These are phyloP conservation scores for Palloptera scutellata DNA, from an alignment of 2,888 invertebrate species.

Conservation along the genomic window DNA sequence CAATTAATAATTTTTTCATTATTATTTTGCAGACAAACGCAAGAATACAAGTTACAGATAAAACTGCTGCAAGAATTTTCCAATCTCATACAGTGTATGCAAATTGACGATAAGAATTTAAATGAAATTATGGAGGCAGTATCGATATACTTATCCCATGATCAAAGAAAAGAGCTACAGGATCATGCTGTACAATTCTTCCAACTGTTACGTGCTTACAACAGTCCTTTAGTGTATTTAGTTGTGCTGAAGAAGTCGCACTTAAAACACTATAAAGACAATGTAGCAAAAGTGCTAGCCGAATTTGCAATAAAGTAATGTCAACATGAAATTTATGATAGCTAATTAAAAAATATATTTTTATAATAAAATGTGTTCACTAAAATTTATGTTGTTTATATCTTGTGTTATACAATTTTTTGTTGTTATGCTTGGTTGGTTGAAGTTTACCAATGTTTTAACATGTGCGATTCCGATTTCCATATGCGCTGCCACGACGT, in stretches of 20 bases:
- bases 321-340: neutral
- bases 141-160: slow-evolving; percentile 50
- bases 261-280: slow-evolving; percentile 49
- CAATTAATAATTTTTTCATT: neutral
- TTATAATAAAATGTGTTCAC: neutral
- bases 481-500: neutral
- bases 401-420: too few relatives aligned
- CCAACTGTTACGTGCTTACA: slow-evolving; percentile 46
- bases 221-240: slow-evolving; percentile 58
- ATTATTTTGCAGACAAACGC: slow-evolving; percentile 50
- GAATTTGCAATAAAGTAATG: slow-evolving; percentile 37
- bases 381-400: too few relatives aligned
- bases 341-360: slow-evolving; percentile 2
- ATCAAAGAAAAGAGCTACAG: slow-evolving; percentile 56
- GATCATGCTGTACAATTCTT: slow-evolving; percentile 49
- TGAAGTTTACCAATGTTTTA: slow-evolving; percentile 19
- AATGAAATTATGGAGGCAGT: slow-evolving; percentile 54
- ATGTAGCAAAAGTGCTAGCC: slow-evolving; percentile 46
- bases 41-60: slow-evolving; percentile 59
- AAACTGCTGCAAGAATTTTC: slow-evolving; percentile 54
- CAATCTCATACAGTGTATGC: slow-evolving; percentile 52
- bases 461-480: slow-evolving; percentile 1
- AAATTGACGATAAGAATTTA: slow-evolving; percentile 56
- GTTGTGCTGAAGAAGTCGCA: slow-evolving; percentile 51
- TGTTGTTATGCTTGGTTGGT: neutral